These are phyloP conservation scores for Cryptus armator DNA, from an alignment of 2,888 invertebrate species.

Conservation along the genomic window DNA sequence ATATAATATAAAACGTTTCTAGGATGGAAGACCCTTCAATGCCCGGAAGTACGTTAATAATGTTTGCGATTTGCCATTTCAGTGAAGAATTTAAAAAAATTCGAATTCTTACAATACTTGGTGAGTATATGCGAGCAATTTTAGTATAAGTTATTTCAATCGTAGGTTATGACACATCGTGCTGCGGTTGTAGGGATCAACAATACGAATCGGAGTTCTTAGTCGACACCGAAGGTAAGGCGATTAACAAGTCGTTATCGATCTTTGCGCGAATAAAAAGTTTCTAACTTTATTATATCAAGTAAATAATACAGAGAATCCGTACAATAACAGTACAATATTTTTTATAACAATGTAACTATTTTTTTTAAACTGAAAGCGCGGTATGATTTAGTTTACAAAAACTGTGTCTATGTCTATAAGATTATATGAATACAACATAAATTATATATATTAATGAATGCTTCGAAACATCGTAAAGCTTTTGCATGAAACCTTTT, in stretches of 20 bases:
- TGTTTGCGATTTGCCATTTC: background rate
- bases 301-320: no score
- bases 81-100: background rate
- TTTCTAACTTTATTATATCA: no score
- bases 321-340: no score
- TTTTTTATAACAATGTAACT: no score
- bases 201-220: slow-evolving; percentile 38
- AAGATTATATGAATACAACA: no score
- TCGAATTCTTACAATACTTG: background rate
- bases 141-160: background rate
- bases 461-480: no score
- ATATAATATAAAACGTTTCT: background rate
- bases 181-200: slow-evolving; percentile 18
- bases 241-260: background rate
- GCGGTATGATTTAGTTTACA: no score
- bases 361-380: no score
- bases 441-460: no score
- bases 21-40: slow-evolving; percentile 10
- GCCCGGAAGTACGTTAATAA: slow-evolving; percentile 5
- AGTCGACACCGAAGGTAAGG: slow-evolving; percentile 29
- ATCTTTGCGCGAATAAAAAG: background rate
- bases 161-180: slow-evolving; percentile 21
- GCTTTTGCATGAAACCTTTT: no score
- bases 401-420: no score
- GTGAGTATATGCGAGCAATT: background rate